Evolutionary conservation across 2,888 invertebrate genomes (phyloP).

Genomic region (Drosophila leonis): DNA sequence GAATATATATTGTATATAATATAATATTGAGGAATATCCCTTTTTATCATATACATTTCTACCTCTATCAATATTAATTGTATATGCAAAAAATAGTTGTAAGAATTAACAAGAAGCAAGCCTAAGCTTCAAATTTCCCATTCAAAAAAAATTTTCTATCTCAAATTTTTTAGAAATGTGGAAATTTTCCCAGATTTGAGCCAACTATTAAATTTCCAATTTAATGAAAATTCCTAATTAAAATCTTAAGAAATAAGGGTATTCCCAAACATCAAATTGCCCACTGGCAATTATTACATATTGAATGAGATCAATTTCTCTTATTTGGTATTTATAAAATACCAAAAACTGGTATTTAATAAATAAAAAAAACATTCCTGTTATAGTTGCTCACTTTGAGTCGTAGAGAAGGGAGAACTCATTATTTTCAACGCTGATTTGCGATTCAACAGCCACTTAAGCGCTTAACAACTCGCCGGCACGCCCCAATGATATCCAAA

Average conservation of each 20-base stretch:
- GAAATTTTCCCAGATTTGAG: background rate
- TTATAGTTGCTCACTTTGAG: background rate
- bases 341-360: background rate
- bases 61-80: too few species aligned
- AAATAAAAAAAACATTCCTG: background rate
- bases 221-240: background rate
- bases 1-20: too few species aligned
- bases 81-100: too few species aligned
- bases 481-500: slow-evolving; percentile 44
- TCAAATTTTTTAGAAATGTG: background rate
- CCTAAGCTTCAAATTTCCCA: background rate
- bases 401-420: slow-evolving; percentile 4
- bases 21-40: too few species aligned
- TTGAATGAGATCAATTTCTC: too few species aligned
- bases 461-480: slow-evolving; percentile 40
- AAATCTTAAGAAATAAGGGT: background rate
- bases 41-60: too few species aligned
- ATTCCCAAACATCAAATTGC: too few species aligned
- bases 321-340: too few species aligned
- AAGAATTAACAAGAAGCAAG: too few species aligned
- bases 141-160: background rate
- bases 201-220: background rate
- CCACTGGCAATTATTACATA: background rate
- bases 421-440: slow-evolving; percentile 36
- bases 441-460: slow-evolving; percentile 31